Evolutionary conservation across 2,797 vertebrate species (phyloP), one percentile per base, ranked within the genome.

Genomic region (Halcyon smyrnensis): DNA sequence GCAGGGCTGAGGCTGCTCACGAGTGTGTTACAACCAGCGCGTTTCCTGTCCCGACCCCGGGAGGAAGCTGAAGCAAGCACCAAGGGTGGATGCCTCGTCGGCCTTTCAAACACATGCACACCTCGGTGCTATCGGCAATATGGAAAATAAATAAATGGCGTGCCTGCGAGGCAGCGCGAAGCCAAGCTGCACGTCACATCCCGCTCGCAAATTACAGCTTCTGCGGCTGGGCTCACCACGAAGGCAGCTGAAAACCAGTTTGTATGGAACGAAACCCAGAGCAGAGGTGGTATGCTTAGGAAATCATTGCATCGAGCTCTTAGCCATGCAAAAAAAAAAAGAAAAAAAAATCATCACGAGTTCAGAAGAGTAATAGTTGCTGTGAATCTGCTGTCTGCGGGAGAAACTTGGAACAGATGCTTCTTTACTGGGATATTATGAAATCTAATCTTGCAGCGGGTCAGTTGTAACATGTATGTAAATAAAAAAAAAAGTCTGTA

Each of bases 21-120:
- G 11, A 32, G 2, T 79, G 43, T 28, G 8, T 48, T 63, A 28
- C 80, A 86, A 27, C 89, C 71, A 18, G 77, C 20, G 1, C 36
- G 18, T 74, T 96, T 96, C 94, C 91, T 95, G 89, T 51, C 80
- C 88, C 83, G 20, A 69, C 93, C 85, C 82, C 16, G 57, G 75
- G 89, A 93, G 95, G 93, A 96, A 93, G 84, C 90, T 73, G 8
- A 36, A 56, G 77, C 82, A 51, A 65, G 85, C 90, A 57, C 30
- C 73, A 25, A 69, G 92, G 92, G 83, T 87, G 95, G 21, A 9
- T 77, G 64, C 91, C 0, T 0, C 4, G 25, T 41, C 1, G 1
- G 73, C 82, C 50, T 78, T 62, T 53, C 62, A 46, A 15, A 71
- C 83, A 68, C 91, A 71, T 79, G 65, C 91, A 46, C 80, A 59